These are phyloP conservation scores for Delia radicum DNA, from an alignment of 1,140 invertebrate genomes.

Conservation along the genomic window DNA sequence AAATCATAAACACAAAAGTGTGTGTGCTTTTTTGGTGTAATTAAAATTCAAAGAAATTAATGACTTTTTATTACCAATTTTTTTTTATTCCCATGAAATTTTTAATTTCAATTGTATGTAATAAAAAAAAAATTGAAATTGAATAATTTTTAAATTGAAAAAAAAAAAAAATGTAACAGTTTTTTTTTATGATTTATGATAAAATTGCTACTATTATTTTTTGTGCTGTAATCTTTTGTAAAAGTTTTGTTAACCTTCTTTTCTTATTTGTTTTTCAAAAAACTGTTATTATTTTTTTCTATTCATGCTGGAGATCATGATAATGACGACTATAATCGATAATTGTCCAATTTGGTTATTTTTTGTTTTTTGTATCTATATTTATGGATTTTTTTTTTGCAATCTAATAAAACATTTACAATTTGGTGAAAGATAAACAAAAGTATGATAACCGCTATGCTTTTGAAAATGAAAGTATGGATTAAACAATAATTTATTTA, in stretches of 20 bases:
- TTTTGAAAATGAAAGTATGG: background rate
- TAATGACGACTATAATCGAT: background rate
- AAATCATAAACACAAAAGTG: background rate
- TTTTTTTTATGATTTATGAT: background rate
- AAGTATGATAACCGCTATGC: background rate
- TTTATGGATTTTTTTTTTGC: background rate
- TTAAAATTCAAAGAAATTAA: background rate
- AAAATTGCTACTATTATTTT: background rate
- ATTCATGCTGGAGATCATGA: background rate
- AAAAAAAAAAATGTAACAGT: background rate
- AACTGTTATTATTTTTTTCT: background rate
- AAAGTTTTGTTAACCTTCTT: background rate
- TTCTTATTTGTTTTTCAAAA: background rate
- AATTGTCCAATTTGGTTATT: background rate
- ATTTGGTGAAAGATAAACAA: background rate
- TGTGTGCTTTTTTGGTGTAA: background rate
- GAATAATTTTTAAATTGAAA: background rate
- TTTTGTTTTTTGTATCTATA: background rate
- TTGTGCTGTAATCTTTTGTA: background rate
- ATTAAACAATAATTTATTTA: background rate
- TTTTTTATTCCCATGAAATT: background rate
- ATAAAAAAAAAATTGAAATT: background rate
- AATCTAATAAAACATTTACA: background rate
- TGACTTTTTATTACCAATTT: background rate
- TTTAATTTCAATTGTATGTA: background rate